Percentiles rank a stretch among this genome's conserved stretches.
These are phyloP conservation scores for Premnoplex brunnescens DNA, from an alignment of 2,797 vertebrate species.

Conservation along the genomic window DNA sequence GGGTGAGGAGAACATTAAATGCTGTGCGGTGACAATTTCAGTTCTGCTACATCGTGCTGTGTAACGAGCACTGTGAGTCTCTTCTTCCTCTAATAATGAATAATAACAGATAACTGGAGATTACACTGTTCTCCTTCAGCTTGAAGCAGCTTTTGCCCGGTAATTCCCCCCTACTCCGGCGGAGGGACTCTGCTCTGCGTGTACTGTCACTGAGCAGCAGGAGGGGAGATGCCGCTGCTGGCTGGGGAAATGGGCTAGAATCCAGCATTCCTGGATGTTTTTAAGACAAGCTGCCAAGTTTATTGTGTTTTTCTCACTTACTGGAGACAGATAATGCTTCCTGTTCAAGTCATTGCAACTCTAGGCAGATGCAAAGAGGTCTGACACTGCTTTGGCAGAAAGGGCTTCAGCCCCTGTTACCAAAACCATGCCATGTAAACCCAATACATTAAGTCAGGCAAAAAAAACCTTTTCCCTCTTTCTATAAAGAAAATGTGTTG, in stretches of 20 bases:
- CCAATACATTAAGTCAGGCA: accelerated
- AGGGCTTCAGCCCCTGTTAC: neutral
- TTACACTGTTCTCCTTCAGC: neutral
- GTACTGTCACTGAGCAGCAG: neutral
- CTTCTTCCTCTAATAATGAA: neutral
- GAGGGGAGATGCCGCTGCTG: neutral
- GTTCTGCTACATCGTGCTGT: accelerated
- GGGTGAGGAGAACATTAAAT: neutral
- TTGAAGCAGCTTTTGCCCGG: neutral
- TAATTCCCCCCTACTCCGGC: accelerated
- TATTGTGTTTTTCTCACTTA: neutral
- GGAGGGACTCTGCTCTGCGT: accelerated
- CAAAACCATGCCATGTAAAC: neutral
- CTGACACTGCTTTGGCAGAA: neutral
- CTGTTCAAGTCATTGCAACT: neutral
- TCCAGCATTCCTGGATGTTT: neutral
- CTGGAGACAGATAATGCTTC: neutral
- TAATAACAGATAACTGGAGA: neutral
- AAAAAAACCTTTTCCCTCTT: neutral
- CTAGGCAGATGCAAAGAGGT: neutral
- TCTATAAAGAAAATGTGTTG: neutral
- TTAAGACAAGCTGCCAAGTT: neutral
- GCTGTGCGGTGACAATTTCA: neutral
- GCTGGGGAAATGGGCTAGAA: neutral
- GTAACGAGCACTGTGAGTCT: neutral